phyloP scores from a whole-genome alignment of 1,140 invertebrate species.

The Scaptomyza graminum region DNA sequence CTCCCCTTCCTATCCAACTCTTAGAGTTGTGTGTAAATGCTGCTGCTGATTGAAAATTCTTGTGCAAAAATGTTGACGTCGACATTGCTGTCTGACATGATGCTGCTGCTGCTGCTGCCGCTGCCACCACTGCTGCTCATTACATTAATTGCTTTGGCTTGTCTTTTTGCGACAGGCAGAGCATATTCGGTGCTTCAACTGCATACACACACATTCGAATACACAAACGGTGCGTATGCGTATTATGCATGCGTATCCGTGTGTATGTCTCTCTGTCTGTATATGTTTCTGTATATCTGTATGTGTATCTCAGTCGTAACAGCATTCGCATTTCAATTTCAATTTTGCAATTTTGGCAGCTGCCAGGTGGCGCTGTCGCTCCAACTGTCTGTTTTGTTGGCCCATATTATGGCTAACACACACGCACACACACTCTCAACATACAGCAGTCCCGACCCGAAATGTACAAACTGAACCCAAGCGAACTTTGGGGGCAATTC shows the following conservation, averaged over 20 bases:
- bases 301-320: conserved; percentile 39
- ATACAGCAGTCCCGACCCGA: conserved; percentile 2
- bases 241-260: conserved; percentile 70
- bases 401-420: conserved; percentile 64
- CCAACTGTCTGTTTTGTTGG: conserved; percentile 68
- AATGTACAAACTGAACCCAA: conserved; percentile 26
- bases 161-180: conserved; percentile 75
- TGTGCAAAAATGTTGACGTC: conserved; percentile 81
- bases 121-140: conserved; percentile 72
- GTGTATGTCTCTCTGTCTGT: conserved; percentile 1
- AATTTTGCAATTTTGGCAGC: conserved; percentile 82
- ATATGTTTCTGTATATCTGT: conserved; percentile 26
- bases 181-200: conserved; percentile 20
- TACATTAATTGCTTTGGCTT: conserved; percentile 82
- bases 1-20: background rate
- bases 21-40: conserved; percentile 40
- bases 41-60: conserved; percentile 78
- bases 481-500: conserved; percentile 48
- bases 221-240: conserved; percentile 66
- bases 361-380: conserved; percentile 80
- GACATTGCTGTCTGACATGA: conserved; percentile 72
- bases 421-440: no score
- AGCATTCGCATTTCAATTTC: conserved; percentile 81
- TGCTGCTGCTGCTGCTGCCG: conserved; percentile 74
- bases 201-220: conserved; percentile 20